Evolutionary conservation across 1,140 invertebrate species (phyloP), one percentile per base, ranked within the genome.

Genomic region (Thaumatotibia leucotreta): DNA sequence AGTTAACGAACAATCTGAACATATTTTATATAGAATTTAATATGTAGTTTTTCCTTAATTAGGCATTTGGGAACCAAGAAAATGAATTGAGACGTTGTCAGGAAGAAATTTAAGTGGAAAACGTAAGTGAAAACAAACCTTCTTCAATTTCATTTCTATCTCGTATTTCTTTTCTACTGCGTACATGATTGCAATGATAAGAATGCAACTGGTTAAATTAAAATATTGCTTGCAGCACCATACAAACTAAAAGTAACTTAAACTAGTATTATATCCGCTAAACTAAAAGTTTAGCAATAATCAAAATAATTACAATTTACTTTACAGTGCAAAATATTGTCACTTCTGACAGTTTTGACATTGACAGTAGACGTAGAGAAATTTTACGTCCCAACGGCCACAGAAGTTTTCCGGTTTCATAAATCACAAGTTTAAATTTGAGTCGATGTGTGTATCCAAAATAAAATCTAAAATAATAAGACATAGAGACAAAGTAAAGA

Each of bases 61-160:
- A n/a, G n/a, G n/a, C n/a, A n/a, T n/a, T n/a, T n/a, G n/a, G n/a
- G n/a, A n/a, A n/a, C n/a, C n/a, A n/a, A n/a, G n/a, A n/a, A n/a
- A n/a, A n/a, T n/a, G 17, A 45, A 5, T 20, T 4, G 27, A 29
- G 6, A 29, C 2, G 2, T 29, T 29, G 27, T 29, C 4, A 45
- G 20, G 14, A 20, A 45, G 14, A 45, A 9, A 45, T 8, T 45
- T 17, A 45, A 45, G 39, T 20, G 17, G 8, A 8, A 45, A 45
- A 8, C 4, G 17, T n/a, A 45, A 11, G 17, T 31, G 65, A 24
- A 17, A 66, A 73, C 66, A 65, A 49, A 91, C 88, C 82, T 88
- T 91, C 77, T 87, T 84, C 29, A 91, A 73, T 72, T 91, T 91
- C 88, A 89, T 90, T 76, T 91, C 90, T 58, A 90, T 90, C 78